phyloP scores from a whole-genome alignment of 2,797 vertebrate genomes.

The Lutjanus argentimaculatus region DNA sequence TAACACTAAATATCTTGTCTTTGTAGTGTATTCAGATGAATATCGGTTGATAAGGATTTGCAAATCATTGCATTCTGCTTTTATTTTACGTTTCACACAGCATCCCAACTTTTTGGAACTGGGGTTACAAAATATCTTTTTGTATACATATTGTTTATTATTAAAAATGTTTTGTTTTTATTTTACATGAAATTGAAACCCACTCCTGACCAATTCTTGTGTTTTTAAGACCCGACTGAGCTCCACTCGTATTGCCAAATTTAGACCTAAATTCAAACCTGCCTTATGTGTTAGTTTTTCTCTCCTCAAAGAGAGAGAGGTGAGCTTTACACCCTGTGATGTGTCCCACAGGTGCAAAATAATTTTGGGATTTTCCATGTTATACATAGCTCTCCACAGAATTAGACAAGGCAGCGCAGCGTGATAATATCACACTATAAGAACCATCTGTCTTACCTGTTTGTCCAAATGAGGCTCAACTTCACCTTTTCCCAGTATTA shows the following conservation, averaged over 20 bases:
- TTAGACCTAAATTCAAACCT: neutral
- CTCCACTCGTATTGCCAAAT: neutral
- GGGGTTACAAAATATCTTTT: neutral
- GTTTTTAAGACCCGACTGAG: neutral
- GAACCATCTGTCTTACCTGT: neutral
- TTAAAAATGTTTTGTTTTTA: neutral
- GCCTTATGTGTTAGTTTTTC: neutral
- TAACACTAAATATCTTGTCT: too few species aligned
- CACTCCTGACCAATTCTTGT: neutral
- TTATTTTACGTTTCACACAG: too few species aligned
- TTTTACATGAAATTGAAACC: neutral
- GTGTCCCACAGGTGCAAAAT: neutral
- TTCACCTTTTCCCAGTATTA: neutral
- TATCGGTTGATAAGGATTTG: too few species aligned
- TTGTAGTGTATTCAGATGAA: too few species aligned
- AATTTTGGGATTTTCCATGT: neutral
- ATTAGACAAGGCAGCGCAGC: neutral
- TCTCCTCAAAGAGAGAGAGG: neutral
- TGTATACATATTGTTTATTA: neutral
- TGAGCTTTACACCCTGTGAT: neutral
- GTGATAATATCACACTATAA: neutral
- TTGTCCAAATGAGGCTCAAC: neutral
- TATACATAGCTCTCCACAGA: neutral
- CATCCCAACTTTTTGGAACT: too few species aligned
- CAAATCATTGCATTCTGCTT: too few species aligned